These are phyloP conservation scores for Anomalospiza imberbis DNA, from an alignment of 2,797 vertebrate genomes.

Conservation along the genomic window DNA sequence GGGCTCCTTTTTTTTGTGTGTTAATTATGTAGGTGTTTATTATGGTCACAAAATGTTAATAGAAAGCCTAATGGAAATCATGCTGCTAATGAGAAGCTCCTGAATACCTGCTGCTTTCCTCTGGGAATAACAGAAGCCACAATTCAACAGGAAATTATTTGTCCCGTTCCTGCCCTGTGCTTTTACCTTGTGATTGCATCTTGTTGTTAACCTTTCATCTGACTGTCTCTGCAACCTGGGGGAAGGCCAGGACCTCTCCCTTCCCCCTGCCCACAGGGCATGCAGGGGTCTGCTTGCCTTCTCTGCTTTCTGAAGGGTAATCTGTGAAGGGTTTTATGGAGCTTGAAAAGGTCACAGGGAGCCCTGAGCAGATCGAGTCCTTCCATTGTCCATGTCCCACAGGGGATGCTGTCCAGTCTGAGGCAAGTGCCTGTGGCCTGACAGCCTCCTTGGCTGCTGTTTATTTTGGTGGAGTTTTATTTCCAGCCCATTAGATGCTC, in stretches of 20 bases:
- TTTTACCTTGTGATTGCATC: constrained; percentile 25
- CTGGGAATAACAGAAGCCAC: constrained; percentile 10
- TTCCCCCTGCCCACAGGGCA: background rate
- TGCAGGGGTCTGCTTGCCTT: background rate
- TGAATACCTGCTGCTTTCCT: constrained; percentile 33
- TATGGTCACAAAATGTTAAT: constrained; percentile 44
- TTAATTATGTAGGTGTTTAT: constrained; percentile 58
- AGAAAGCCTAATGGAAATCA: constrained; percentile 50
- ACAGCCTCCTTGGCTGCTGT: background rate
- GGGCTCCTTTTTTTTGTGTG: background rate
- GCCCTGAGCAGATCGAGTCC: background rate
- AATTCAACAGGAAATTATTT: constrained; percentile 40
- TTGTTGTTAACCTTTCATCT: constrained; percentile 38
- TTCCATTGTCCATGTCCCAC: background rate
- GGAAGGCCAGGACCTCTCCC: constrained; percentile 10
- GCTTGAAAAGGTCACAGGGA: constrained; percentile 50
- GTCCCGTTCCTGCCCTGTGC: background rate
- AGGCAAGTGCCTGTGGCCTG: background rate
- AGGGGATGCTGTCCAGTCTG: background rate
- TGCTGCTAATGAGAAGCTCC: constrained; percentile 53
- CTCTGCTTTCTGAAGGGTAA: constrained; percentile 28
- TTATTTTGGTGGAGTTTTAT: background rate
- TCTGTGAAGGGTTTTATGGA: constrained; percentile 16
- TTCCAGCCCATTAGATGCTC: background rate
- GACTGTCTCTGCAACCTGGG: background rate